phyloP scores from a whole-genome alignment of 2,888 invertebrate genomes.

The Patella ulyssiponensis region DNA sequence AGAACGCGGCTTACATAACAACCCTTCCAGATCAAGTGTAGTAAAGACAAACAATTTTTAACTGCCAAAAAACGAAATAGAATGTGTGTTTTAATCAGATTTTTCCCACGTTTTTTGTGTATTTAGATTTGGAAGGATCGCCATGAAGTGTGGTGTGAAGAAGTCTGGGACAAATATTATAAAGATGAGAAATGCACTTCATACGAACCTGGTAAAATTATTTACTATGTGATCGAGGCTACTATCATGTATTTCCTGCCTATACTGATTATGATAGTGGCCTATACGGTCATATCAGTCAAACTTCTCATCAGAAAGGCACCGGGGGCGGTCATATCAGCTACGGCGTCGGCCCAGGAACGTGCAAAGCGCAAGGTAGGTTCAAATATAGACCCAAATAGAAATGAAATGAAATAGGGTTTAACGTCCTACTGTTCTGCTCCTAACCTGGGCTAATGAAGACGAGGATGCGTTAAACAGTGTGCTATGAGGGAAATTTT shows the following conservation, averaged over 20 bases:
- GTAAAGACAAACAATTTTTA: too few species aligned
- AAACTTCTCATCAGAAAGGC: slow-evolving; percentile 48
- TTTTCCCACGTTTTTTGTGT: background rate
- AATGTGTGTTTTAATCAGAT: too few species aligned
- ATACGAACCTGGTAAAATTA: slow-evolving; percentile 35
- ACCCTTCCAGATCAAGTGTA: too few species aligned
- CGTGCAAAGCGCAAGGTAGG: slow-evolving; percentile 55
- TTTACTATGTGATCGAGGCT: slow-evolving; percentile 56
- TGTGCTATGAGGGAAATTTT: too few species aligned
- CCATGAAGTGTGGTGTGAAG: slow-evolving; percentile 57
- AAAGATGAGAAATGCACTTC: slow-evolving; percentile 30
- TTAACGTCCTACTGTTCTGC: too few species aligned
- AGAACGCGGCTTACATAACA: too few species aligned
- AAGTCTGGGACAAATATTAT: slow-evolving; percentile 53
- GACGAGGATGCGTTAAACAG: too few species aligned
- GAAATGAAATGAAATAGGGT: too few species aligned
- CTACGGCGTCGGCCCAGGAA: slow-evolving; percentile 43
- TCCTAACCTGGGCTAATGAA: too few species aligned
- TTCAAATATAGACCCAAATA: background rate
- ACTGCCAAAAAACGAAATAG: too few species aligned
- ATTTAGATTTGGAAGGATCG: slow-evolving; percentile 47
- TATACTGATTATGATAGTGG: slow-evolving; percentile 55
- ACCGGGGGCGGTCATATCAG: slow-evolving; percentile 44
- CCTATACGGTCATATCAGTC: slow-evolving; percentile 55
- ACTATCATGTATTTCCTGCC: slow-evolving; percentile 64